Conservation (phyloP, 2,113 vertebrate genomes). For the Psophia crepitans region DNA sequence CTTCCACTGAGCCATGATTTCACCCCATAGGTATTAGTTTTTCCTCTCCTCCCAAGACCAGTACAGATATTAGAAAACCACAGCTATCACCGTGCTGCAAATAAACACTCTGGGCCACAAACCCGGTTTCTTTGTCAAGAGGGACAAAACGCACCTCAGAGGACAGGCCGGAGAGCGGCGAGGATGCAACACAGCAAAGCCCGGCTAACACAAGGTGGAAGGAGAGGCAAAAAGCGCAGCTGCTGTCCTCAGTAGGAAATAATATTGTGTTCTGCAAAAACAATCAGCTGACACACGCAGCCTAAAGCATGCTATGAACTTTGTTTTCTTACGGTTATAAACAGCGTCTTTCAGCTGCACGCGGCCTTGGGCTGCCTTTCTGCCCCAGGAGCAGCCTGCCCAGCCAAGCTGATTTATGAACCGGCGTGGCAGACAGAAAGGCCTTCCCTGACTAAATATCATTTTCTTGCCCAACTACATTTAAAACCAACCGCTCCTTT, state of each 20-base stretch:
- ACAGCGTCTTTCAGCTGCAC: background rate
- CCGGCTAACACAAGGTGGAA: background rate
- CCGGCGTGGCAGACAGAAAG: background rate
- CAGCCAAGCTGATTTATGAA: background rate
- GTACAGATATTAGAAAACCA: background rate
- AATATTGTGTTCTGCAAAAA: background rate
- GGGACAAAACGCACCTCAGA: background rate
- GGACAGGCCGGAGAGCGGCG: background rate
- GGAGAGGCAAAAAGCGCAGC: background rate
- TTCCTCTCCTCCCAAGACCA: background rate
- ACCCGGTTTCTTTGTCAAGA: background rate
- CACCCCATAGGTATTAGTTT: background rate
- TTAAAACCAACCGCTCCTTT: background rate
- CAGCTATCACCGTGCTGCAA: background rate
- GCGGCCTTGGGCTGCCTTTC: background rate
- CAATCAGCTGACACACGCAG: background rate
- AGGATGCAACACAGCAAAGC: background rate
- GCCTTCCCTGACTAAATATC: background rate
- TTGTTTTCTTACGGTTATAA: background rate
- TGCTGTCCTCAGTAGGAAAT: background rate
- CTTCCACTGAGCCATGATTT: background rate
- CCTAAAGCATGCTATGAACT: background rate
- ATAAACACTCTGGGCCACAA: background rate
- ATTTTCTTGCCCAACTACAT: background rate
- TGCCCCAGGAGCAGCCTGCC: background rate